phyloP scores from a whole-genome alignment of 2,797 vertebrate species.

The Epinephelus malabaricus region DNA sequence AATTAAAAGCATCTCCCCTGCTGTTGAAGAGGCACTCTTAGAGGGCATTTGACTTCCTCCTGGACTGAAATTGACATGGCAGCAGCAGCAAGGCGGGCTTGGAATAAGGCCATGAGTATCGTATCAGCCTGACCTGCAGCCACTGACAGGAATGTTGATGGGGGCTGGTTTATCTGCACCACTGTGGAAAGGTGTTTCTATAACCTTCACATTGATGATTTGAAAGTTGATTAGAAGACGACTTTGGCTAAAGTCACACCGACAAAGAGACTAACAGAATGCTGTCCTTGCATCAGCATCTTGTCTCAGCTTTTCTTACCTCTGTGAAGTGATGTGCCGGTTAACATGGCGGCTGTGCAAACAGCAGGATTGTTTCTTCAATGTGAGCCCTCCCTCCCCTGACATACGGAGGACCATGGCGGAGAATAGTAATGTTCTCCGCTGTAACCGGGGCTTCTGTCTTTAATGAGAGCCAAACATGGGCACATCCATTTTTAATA shows the following conservation, averaged over 20 bases:
- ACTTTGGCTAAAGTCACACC: constrained; percentile 78
- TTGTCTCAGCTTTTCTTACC: constrained; percentile 29
- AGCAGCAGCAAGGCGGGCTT: constrained; percentile 45
- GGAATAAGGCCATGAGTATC: constrained; percentile 71
- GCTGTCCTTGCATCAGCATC: constrained; percentile 56
- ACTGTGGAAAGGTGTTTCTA: constrained; percentile 53
- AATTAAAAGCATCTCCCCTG: constrained; percentile 57
- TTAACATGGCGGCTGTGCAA: constrained; percentile 42
- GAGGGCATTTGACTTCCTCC: constrained; percentile 67
- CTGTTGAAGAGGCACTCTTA: constrained; percentile 49
- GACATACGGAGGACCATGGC: constrained; percentile 31
- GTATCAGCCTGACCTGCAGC: constrained; percentile 65
- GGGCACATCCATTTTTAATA: constrained; percentile 64
- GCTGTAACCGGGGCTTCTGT: constrained; percentile 1
- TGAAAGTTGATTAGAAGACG: constrained; percentile 76
- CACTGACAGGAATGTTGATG: constrained; percentile 78
- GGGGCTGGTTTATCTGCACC: constrained; percentile 70
- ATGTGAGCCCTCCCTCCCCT: constrained; percentile 29
- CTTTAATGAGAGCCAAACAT: constrained; percentile 64
- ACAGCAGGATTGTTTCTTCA: constrained; percentile 50
- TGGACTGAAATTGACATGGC: constrained; percentile 52
- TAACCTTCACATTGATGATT: constrained; percentile 73
- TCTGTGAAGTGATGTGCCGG: constrained; percentile 23
- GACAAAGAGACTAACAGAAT: background rate
- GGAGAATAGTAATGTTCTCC: constrained; percentile 60